Evolutionary conservation across 1,140 invertebrate species (phyloP).

Genomic region (Agrilus planipennis): DNA sequence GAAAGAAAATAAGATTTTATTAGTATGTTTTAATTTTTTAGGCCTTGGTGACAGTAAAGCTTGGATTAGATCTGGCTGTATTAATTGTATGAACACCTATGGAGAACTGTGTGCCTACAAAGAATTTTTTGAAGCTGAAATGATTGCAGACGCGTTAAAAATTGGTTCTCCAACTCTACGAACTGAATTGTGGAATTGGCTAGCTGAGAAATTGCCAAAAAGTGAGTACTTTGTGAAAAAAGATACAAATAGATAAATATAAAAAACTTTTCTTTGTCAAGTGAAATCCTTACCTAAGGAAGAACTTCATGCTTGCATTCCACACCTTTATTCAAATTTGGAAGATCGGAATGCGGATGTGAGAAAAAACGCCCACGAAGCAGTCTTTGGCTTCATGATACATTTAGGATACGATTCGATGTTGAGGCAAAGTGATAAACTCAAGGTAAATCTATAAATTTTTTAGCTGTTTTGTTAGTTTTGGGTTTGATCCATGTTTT

Average conservation of each 20-base stretch:
- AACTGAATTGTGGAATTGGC: slow-evolving; percentile 72
- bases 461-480: not conserved
- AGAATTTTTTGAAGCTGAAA: slow-evolving; percentile 80
- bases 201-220: slow-evolving; percentile 65
- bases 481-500: slow-evolving; percentile 8
- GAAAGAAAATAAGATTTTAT: no score
- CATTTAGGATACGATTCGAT: slow-evolving; percentile 80
- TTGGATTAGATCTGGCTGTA: slow-evolving; percentile 63
- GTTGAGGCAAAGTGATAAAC: slow-evolving; percentile 63
- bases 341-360: slow-evolving; percentile 89
- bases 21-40: no score
- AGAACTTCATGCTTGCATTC: slow-evolving; percentile 67
- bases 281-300: slow-evolving; percentile 65
- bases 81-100: slow-evolving; percentile 73
- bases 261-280: slow-evolving; percentile 31
- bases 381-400: slow-evolving; percentile 84
- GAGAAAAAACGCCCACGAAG: slow-evolving; percentile 78
- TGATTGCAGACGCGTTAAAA: slow-evolving; percentile 75
- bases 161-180: slow-evolving; percentile 71
- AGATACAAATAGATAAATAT: not conserved
- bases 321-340: slow-evolving; percentile 67
- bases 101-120: slow-evolving; percentile 66
- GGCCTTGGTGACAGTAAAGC: slow-evolving; percentile 54
- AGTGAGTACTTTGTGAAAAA: slow-evolving; percentile 37
- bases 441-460: slow-evolving; percentile 57